Conservation (phyloP, 2,888 invertebrate species). For the Xylophagus ater region DNA sequence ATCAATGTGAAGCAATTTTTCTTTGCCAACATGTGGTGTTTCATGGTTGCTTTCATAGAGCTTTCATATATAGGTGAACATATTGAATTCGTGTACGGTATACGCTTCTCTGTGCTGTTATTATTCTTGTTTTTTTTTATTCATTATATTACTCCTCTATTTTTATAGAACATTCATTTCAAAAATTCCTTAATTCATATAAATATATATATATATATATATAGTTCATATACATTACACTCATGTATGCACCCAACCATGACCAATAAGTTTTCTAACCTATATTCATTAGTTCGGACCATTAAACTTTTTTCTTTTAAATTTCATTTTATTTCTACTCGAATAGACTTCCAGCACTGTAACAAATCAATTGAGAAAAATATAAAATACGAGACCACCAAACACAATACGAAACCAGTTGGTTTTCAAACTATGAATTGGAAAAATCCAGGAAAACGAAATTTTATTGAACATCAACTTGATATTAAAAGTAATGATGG, state of each 20-base stretch:
- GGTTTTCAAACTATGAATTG: slow-evolving; percentile 20
- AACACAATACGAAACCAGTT: slow-evolving; percentile 19
- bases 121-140: neutral
- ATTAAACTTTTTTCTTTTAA: slow-evolving; percentile 10
- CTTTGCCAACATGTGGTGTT: too few species aligned
- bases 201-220: too few species aligned
- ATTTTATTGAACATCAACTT: neutral
- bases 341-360: neutral
- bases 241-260: too few species aligned
- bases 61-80: neutral
- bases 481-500: neutral
- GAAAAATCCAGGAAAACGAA: neutral
- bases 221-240: too few species aligned
- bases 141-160: too few species aligned
- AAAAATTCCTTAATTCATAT: too few species aligned
- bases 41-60: too few species aligned
- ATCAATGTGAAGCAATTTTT: too few species aligned
- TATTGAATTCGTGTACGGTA: neutral
- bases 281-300: slow-evolving; percentile 12
- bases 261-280: too few species aligned
- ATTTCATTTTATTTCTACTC: too few species aligned
- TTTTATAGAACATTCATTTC: too few species aligned
- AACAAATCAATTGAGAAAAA: slow-evolving; percentile 14
- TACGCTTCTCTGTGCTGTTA: neutral
- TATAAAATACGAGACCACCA: slow-evolving; percentile 8